Evolutionary conservation across 2,888 invertebrate genomes (phyloP).

Genomic region (Priocnemis perturbator): DNA sequence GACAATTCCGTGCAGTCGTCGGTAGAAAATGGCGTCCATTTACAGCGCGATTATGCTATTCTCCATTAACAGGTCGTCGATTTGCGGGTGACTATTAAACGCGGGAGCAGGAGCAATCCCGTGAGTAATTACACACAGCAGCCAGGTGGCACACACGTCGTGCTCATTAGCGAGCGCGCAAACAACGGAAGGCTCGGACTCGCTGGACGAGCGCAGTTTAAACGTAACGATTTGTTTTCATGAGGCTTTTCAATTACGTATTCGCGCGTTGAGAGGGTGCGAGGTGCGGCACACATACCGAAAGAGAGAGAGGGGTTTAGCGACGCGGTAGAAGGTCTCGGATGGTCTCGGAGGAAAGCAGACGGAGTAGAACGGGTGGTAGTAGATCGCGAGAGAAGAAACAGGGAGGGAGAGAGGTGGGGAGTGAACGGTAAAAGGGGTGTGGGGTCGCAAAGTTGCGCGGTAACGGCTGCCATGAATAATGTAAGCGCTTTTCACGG

Average conservation of each 20-base stretch:
- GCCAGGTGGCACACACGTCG: slow-evolving; percentile 41
- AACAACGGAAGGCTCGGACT: slow-evolving; percentile 32
- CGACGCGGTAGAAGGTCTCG: neutral
- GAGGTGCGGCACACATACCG: neutral
- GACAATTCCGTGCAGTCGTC: neutral
- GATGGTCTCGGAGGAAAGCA: neutral
- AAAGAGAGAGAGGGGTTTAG: neutral
- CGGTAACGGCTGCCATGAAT: slow-evolving; percentile 42
- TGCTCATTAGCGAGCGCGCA: slow-evolving; percentile 51
- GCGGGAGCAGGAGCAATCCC: slow-evolving; percentile 42
- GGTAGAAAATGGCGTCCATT: slow-evolving; percentile 35
- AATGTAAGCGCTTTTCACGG: slow-evolving; percentile 47
- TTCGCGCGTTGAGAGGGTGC: slow-evolving; percentile 6
- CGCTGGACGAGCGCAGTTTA: slow-evolving; percentile 12
- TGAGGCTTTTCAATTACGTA: slow-evolving; percentile 35
- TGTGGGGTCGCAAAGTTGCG: slow-evolving; percentile 26
- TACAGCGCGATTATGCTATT: slow-evolving; percentile 41
- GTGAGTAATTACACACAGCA: slow-evolving; percentile 51
- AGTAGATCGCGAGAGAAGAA: neutral
- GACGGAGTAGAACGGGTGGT: neutral
- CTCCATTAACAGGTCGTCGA: slow-evolving; percentile 52
- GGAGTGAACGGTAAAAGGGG: neutral
- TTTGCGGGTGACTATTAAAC: slow-evolving; percentile 54
- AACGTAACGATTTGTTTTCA: slow-evolving; percentile 43
- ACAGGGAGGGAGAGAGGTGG: neutral